Conservation (phyloP, 1,140 invertebrate species). For the Apis laboriosa region DNA sequence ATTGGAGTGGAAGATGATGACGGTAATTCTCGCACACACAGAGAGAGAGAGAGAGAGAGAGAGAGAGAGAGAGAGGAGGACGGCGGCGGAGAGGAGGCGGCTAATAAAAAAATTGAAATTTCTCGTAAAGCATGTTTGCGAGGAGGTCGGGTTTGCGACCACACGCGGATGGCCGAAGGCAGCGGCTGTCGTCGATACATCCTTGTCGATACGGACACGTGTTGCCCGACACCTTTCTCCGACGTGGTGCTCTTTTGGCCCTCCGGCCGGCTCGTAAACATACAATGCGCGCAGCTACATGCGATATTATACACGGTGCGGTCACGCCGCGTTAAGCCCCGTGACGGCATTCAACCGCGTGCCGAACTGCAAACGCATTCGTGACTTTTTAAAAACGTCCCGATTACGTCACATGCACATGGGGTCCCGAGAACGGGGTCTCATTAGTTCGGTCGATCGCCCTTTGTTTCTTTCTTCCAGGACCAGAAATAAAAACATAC, state of each 20-base stretch:
- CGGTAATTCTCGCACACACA: background rate
- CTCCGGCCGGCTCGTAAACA: constrained; percentile 66
- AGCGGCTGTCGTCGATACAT: constrained; percentile 65
- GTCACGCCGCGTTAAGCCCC: constrained; percentile 72
- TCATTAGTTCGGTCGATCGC: constrained; percentile 64
- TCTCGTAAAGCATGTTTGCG: background rate
- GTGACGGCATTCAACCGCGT: constrained; percentile 69
- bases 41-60: too few relatives aligned
- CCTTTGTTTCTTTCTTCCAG: constrained; percentile 51
- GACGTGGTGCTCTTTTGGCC: constrained; percentile 44
- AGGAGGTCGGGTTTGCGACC: constrained; percentile 52
- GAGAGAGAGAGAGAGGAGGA: too few relatives aligned
- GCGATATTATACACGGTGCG: constrained; percentile 64
- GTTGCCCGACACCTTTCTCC: constrained; percentile 68
- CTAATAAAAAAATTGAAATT: constrained; percentile 1
- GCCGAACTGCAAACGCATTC: constrained; percentile 70
- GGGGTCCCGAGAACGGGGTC: constrained; percentile 33
- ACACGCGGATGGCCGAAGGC: constrained; percentile 73
- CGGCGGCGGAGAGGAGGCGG: background rate
- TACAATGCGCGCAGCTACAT: constrained; percentile 67
- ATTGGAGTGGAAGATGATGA: background rate
- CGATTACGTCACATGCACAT: constrained; percentile 74
- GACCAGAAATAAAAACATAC: constrained; percentile 57
- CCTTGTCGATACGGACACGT: constrained; percentile 77
- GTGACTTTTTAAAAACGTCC: constrained; percentile 78